Evolutionary conservation across 2,113 vertebrate species (phyloP).

Genomic region (Brachypodius melanocephalos): DNA sequence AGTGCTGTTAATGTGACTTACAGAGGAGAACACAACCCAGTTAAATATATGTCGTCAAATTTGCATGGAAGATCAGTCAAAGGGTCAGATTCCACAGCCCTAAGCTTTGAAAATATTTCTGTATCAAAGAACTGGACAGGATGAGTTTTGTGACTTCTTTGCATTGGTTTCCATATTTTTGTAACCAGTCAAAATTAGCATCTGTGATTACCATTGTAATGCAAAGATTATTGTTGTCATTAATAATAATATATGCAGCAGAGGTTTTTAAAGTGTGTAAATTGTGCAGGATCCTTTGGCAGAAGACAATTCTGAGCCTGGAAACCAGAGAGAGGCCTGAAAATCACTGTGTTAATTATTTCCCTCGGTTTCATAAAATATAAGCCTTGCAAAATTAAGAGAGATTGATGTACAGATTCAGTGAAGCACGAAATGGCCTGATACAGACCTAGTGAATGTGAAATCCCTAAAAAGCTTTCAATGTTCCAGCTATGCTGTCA

Average conservation of each 20-base stretch:
- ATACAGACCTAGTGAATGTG: not conserved
- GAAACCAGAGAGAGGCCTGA: not conserved
- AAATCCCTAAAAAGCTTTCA: conserved; percentile 38
- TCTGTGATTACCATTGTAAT: not conserved
- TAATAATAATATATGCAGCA: not conserved
- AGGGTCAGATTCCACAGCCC: not conserved
- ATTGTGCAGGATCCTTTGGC: not conserved
- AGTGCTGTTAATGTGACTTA: not conserved
- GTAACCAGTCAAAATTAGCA: not conserved
- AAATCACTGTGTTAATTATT: not conserved
- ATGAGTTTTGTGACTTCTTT: not conserved
- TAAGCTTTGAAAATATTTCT: not conserved
- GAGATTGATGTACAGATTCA: conserved; percentile 38
- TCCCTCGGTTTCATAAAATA: not conserved
- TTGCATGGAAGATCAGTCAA: not conserved
- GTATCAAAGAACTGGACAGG: not conserved
- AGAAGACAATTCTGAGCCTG: not conserved
- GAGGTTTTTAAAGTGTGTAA: not conserved
- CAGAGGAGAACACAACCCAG: not conserved
- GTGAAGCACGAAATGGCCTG: conserved; percentile 33
- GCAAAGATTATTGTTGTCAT: not conserved
- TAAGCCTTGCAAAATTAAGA: not conserved
- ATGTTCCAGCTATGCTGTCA: not conserved
- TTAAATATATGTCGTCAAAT: not conserved
- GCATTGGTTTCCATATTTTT: not conserved